Conservation (phyloP, 92 coral and sea anemone species). For the Zoanthus sansibaricus region DNA sequence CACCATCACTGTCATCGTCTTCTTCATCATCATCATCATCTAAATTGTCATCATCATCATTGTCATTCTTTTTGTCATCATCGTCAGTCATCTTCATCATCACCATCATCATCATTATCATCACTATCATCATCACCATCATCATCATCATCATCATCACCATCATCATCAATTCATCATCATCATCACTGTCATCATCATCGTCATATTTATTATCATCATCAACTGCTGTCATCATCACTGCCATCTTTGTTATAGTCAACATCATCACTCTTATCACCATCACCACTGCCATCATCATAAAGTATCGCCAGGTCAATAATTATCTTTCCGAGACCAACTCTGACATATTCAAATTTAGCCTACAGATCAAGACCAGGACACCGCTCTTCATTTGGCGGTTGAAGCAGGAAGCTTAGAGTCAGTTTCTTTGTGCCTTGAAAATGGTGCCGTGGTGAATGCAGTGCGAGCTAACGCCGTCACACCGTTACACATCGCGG, state of each 20-base stretch:
- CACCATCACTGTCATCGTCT: neutral
- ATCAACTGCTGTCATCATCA: neutral
- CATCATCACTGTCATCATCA: too few species aligned
- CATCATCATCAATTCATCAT: neutral
- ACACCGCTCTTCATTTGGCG: constrained; percentile 66
- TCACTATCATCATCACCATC: neutral
- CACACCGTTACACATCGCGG: constrained; percentile 86
- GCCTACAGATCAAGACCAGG: constrained; percentile 46
- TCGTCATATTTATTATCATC: neutral
- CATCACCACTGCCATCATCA: neutral
- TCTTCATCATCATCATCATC: neutral
- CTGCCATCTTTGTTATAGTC: neutral
- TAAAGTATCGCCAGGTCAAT: neutral
- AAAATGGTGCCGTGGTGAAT: constrained; percentile 72
- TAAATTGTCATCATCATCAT: neutral
- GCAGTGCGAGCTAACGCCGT: constrained; percentile 51
- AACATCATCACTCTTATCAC: neutral
- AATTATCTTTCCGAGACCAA: neutral
- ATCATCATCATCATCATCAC: neutral
- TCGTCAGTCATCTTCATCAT: neutral
- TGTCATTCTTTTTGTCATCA: neutral
- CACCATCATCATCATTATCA: neutral
- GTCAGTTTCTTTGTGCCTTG: constrained; percentile 62
- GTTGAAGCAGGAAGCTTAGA: constrained; percentile 62
- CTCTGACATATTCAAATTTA: too few species aligned